Evolutionary conservation across 2,797 vertebrate genomes (phyloP), one percentile per base, ranked within the genome.

Genomic region (Typhlichthys eigenmanni): DNA sequence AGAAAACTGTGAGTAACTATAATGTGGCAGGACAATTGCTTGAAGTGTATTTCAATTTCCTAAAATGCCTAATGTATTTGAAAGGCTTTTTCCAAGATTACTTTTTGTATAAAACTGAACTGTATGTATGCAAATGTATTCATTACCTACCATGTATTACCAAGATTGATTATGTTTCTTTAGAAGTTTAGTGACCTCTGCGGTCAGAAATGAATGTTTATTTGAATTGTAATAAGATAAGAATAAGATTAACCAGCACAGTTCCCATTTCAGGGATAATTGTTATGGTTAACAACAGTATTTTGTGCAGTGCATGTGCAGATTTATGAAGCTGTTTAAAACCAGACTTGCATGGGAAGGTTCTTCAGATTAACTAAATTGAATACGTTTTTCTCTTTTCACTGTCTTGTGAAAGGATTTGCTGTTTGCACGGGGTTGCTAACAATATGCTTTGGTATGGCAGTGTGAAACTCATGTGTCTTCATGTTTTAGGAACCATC

Each of bases 1-100:
- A 98, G 89, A 99, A 98, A 90, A 98, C 95, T 6, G 98, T 98
- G 85, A 94, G 95, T 88, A 3, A 32, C 5, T n/a, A 1, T 29
- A 55, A 13, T 24, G 14, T 13, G 24, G 52, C 52, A 54, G 13
- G 12, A 32, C 2, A 54, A 55, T 55, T 55, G 53, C 53, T n/a
- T 32, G n/a, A 8, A 32, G 45, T 58, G 34, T 38, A 8, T 8
- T 38, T 38, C 6, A 5, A 3, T 38, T 8, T 38, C 6, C 6
- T 38, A 38, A 38, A 38, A 38, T 38, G 8, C 34, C 34, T 38
- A 38, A 38, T 7, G 34, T 38, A 38, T 38, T 38, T 38, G 34
- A 38, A 38, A 38, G 34, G 7, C 5, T 38, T 38, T 6, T 38
- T 38, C 34, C 34, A 38, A 38, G 6, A 38, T 6, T 38, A 8